Evolutionary conservation across 2,888 invertebrate genomes (phyloP), one percentile per base, ranked within the genome.

Genomic region (Ichneumon xanthorius): DNA sequence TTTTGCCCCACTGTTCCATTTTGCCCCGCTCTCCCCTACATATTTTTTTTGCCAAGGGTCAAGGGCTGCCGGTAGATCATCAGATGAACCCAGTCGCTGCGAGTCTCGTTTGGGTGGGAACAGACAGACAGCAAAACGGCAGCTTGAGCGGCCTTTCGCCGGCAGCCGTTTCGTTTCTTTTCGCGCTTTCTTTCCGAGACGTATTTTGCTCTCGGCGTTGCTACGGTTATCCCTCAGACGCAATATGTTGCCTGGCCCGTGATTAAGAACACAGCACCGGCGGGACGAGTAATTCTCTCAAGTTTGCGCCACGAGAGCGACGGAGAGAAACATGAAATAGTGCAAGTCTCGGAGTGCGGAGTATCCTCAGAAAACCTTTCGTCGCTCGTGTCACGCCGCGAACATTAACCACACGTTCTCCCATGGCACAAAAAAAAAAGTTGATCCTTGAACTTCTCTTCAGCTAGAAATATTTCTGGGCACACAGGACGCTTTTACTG

Each of bases 231-330:
- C 33, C 16, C 63, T 30, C 63, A 63, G 63, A 63, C 63, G 14
- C 63, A 63, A 63, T 30, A 63, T 33, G 63, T 63, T 63, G 30
- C 33, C 30, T 63, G 4, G 63, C 16, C 45, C 33, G 63, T 63
- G 63, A 63, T 63, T 63, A 63, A 63, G 63, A 63, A 63, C 6
- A 30, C 30, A 63, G 30, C 63, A 63, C 33, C 33, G 63, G n/a
- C 63, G 63, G 30, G 33, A 30, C n/a, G 33, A 16, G 33, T 30
- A 16, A 33, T 63, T 63, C 30, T n/a, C 14, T 16, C 7, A 63
- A 63, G 16, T 63, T 63, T n/a, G 0, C 33, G 63, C 63, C 63
- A 33, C 63, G 26, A 14, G 58, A 26, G 45, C 14, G 45, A 48
- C 3, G 11, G 19, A 55, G 53, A 19, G 53, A 55, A n/a, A 55